Evolutionary conservation across 2,797 vertebrate genomes (phyloP).

Genomic region (Steatocranus sp.): DNA sequence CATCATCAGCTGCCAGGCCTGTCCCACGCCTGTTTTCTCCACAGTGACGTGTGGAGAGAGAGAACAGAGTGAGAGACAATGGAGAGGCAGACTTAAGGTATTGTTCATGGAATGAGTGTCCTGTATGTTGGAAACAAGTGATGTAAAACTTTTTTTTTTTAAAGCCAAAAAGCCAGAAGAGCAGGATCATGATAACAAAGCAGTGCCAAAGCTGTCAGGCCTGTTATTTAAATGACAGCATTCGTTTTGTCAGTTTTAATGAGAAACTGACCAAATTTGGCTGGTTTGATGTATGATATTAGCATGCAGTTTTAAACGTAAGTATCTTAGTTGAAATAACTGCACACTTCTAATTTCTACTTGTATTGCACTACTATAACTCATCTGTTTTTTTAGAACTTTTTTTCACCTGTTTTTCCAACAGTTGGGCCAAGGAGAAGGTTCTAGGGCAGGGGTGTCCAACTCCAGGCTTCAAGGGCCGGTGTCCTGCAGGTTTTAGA

Average conservation of each 20-base stretch:
- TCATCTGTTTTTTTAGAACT: neutral
- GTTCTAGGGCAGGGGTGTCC: neutral
- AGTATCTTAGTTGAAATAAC: neutral
- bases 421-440: neutral
- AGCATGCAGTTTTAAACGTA: fast-evolving
- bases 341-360: neutral
- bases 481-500: neutral
- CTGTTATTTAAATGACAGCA: neutral
- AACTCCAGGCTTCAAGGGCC: neutral
- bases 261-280: neutral
- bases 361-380: neutral
- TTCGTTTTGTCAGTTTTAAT: fast-evolving
- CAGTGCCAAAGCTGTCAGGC: neutral
- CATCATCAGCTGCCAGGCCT: slow-evolving; percentile 63
- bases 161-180: neutral
- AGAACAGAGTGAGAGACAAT: slow-evolving; percentile 18
- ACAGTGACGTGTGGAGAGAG: slow-evolving; percentile 3
- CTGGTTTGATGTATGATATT: neutral
- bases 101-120: neutral
- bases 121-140: neutral
- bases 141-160: neutral
- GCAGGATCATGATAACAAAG: neutral
- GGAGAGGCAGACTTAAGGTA: neutral
- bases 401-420: neutral
- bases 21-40: slow-evolving; percentile 31